A percentile compares a stretch with the other conserved stretches of the same genome.
These are phyloP conservation scores for Tenthredo amoena DNA, from an alignment of 2,888 invertebrate species.

Conservation along the genomic window DNA sequence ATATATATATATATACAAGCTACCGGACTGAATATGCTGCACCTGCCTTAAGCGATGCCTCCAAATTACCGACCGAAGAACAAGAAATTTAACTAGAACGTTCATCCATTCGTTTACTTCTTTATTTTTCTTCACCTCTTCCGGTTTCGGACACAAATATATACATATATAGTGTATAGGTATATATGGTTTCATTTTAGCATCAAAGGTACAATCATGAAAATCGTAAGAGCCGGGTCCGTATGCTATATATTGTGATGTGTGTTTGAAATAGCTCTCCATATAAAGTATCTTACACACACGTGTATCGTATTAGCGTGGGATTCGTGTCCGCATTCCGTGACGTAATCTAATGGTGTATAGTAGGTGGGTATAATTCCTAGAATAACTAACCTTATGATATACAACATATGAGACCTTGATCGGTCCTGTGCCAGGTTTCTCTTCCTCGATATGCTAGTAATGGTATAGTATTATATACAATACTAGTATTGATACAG, in stretches of 20 bases:
- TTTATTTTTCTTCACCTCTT: too few relatives aligned
- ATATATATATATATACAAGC: background rate
- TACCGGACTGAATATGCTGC: background rate
- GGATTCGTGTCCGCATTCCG: constrained; percentile 6
- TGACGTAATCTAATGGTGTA: background rate
- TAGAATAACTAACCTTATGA: background rate
- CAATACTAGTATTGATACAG: too few relatives aligned
- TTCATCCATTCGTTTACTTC: background rate
- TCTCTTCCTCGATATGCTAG: background rate
- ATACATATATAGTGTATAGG: too few relatives aligned
- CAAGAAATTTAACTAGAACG: background rate
- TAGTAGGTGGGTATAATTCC: background rate
- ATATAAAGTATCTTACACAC: background rate
- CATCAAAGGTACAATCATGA: too few relatives aligned
- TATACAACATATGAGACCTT: background rate
- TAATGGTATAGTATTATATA: background rate
- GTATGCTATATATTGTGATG: too few relatives aligned
- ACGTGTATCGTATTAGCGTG: background rate
- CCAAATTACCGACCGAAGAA: background rate
- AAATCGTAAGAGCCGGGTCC: too few relatives aligned
- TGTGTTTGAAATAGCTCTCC: too few relatives aligned
- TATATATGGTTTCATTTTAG: too few relatives aligned
- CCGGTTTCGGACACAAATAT: too few relatives aligned
- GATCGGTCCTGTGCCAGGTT: constrained; percentile 9
- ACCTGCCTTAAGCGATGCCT: background rate